phyloP scores from a whole-genome alignment of 2,113 vertebrate species.

The Dasyornis broadbenti region DNA sequence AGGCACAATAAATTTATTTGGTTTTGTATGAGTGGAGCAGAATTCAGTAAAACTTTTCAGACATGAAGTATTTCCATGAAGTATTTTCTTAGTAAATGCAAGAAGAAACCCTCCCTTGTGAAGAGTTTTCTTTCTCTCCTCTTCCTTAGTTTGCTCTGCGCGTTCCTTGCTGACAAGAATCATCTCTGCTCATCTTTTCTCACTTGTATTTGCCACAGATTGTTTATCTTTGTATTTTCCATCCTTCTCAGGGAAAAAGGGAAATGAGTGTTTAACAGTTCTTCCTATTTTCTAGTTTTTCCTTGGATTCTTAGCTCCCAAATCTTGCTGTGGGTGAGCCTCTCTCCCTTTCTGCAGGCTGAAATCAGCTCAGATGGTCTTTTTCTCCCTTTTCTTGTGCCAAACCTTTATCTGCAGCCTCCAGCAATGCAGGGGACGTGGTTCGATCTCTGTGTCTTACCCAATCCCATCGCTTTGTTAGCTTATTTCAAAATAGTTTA shows the following conservation, averaged over 20 bases:
- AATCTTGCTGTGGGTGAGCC: background rate
- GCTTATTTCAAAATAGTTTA: background rate
- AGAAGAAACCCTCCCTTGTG: background rate
- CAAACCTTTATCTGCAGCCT: background rate
- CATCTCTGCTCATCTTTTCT: background rate
- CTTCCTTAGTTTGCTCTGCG: background rate
- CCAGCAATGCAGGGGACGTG: background rate
- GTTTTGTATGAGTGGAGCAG: background rate
- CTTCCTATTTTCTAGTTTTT: background rate
- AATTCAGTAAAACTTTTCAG: background rate
- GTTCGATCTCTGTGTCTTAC: background rate
- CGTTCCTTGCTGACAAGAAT: background rate
- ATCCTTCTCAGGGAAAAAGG: rapidly evolving
- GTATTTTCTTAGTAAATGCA: no score
- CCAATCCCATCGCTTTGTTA: background rate
- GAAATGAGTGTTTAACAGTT: background rate
- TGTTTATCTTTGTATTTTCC: background rate
- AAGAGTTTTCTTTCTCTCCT: background rate
- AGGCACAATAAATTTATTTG: background rate
- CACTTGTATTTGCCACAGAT: background rate
- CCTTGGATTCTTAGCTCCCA: background rate
- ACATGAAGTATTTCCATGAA: background rate
- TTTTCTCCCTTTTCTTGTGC: background rate
- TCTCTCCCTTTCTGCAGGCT: background rate
- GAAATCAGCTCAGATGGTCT: background rate